Evolutionary conservation across 2,888 invertebrate genomes (phyloP), one percentile per base, ranked within the genome.

Genomic region (Spodoptera littoralis): DNA sequence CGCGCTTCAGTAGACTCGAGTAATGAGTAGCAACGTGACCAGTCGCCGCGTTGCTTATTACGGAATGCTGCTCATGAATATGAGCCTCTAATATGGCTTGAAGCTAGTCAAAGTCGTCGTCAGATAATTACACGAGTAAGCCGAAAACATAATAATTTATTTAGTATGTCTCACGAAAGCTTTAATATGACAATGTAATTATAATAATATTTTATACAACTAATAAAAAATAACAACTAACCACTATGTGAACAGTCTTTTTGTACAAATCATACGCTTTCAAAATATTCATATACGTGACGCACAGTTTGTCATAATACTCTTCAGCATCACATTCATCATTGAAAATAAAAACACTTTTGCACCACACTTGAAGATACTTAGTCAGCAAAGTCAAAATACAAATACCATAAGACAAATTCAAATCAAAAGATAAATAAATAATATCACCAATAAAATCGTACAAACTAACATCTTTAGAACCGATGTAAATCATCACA

Each of bases 211-310:
- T 18, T 18, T 18, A 18, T 18, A 2, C 1, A 18, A 18, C 18
- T 18, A 3, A 27, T 4, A 27, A 27, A 27, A 45, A 18, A 22
- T 47, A 2, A 18, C 11, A 47, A 55, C 47, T 65, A 45, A 77
- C 79, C 67, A 67, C 18, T 27, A 42, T 12, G 65, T 71, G 61
- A 54, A 71, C 70, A 8, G 59, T 42, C 2, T 44, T 58, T 13
- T 60, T 65, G 18, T 60, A 72, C 5, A 74, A 24, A 6, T 60
- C 44, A 30, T 69, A 72, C 41, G 71, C 64, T 9, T 69, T 46
- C 9, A 69, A 24, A 51, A 77, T 69, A 44, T 64, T 61, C 45
- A 45, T 18, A 18, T 63, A 78, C 11, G 50, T 48, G 0, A 48
- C 12, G 11, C 62, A 68, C 18, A 67, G 27, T n/a, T 59, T 24